These are phyloP conservation scores for Notodonta ziczac DNA, from an alignment of 2,888 invertebrate genomes.

Conservation along the genomic window DNA sequence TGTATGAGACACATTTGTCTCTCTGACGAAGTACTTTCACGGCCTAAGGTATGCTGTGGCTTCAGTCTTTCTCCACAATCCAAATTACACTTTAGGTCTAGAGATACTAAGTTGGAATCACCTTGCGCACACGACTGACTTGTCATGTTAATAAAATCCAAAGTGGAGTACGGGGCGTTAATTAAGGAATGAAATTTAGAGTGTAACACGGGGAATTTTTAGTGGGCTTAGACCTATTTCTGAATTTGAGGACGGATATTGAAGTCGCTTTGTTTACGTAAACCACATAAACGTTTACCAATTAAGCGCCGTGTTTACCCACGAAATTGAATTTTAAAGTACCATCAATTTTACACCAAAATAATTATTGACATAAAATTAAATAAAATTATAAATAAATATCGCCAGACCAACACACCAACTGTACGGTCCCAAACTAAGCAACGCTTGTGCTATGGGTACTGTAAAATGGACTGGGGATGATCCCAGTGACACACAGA, in stretches of 20 bases:
- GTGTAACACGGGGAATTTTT: conserved; percentile 31
- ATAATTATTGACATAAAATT: too few species aligned
- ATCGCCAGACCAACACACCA: too few species aligned
- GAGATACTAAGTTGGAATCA: conserved; percentile 20
- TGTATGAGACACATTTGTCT: conserved; percentile 66
- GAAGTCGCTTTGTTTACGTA: background rate
- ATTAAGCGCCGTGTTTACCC: background rate
- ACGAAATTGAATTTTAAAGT: background rate
- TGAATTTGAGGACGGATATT: conserved; percentile 6
- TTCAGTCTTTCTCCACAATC: conserved; percentile 7
- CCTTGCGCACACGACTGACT: conserved; percentile 10
- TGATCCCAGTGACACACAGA: too few species aligned
- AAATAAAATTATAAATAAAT: too few species aligned
- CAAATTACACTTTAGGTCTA: conserved; percentile 20
- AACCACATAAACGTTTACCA: too few species aligned
- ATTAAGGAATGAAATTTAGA: conserved; percentile 61
- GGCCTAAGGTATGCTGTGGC: conserved; percentile 52
- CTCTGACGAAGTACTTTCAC: conserved; percentile 61
- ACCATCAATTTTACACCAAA: too few species aligned
- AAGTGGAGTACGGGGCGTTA: conserved; percentile 55
- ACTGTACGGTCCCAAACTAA: too few species aligned
- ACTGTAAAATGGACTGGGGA: too few species aligned
- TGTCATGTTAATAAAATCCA: conserved; percentile 59
- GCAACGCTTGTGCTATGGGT: too few species aligned
- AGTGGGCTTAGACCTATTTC: conserved; percentile 34